These are phyloP conservation scores for Amiota mariae DNA, from an alignment of 2,888 invertebrate genomes.

Conservation along the genomic window DNA sequence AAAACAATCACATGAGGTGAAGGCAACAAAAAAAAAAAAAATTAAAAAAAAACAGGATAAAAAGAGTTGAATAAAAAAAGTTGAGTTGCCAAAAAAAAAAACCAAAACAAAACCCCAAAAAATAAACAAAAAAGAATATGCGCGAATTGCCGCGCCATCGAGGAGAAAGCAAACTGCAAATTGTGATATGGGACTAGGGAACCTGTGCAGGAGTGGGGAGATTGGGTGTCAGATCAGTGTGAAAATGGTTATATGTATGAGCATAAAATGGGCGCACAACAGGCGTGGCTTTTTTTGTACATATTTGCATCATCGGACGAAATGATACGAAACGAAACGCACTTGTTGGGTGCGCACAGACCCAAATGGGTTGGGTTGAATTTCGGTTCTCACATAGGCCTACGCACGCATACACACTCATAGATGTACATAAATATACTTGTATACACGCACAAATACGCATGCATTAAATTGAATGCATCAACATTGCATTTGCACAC, in stretches of 20 bases:
- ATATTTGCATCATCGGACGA: not conserved
- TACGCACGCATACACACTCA: not conserved
- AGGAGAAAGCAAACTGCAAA: not conserved
- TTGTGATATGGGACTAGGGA: not conserved
- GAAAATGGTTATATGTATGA: too few relatives aligned
- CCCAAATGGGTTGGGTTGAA: too few relatives aligned
- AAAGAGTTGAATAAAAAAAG: not conserved
- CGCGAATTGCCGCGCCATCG: not conserved
- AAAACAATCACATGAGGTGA: constrained; percentile 24
- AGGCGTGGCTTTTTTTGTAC: not conserved
- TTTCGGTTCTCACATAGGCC: not conserved
- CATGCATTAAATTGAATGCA: constrained; percentile 5
- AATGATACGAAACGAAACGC: too few relatives aligned
- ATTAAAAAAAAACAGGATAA: not conserved
- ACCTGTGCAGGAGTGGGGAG: too few relatives aligned
- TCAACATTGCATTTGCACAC: not conserved
- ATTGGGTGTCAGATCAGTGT: too few relatives aligned
- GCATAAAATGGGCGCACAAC: not conserved
- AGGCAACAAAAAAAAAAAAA: constrained; percentile 1
- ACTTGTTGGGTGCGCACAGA: too few relatives aligned
- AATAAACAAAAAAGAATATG: not conserved
- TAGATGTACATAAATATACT: not conserved
- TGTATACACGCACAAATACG: constrained; percentile 5
- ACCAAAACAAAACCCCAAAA: constrained; percentile 32
- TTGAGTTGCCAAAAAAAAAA: constrained; percentile 25